Base-by-base conservation (phyloP, 2,888 invertebrate species). In the Cryptus viduatorius region DNA sequence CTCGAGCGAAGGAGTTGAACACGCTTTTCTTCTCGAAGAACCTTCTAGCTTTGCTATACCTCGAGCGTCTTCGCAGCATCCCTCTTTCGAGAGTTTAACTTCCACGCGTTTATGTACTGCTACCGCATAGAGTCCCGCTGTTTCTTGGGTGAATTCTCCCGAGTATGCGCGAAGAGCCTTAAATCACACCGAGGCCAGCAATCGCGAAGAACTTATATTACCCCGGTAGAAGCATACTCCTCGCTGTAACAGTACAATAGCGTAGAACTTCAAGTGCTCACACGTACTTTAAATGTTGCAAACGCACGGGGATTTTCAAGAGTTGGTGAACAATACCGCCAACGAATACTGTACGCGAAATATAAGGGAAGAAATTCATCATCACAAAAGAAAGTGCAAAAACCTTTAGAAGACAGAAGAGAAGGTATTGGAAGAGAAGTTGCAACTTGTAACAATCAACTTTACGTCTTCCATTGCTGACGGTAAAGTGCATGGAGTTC, bases 141-240 rank as follows among this genome's bases (percentile, higher is more conserved):
- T 31, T 46, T 73, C 84, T 73, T 53, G 64, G 16, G 68, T 78
- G 72, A 84, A 81, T 84, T 73, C 59, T 69, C 53, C 24, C 48
- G 67, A 50, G 56, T 14, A 37, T 31, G 19, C 50, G 31, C 56
- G 65, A 79, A 72, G 67, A 76, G 79, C 76, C 69, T 78, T 86
- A 86, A 84, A 86, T 86, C 84, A 86, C 69, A 59, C 64, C 48
- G 29, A 81, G 16, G 59, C 80, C 79, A 42, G 61, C 72, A 68
- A 84, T 84, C 78, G 78, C 78, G 44, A 29, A 24, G 37, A 69
- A 61, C 78, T 84, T 80, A 78, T 86, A 84, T 84, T 84, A 78
- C 78, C 67, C 37, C 31, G 71, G 50, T 71, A 61, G 71, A 77
- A 76, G 50, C 19, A 69, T 75, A 64, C 82, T 75, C 71, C 69